Evolutionary conservation across 2,113 vertebrate species (phyloP), one percentile per base, ranked within the genome.

Genomic region (Datnioides undecimradiatus): DNA sequence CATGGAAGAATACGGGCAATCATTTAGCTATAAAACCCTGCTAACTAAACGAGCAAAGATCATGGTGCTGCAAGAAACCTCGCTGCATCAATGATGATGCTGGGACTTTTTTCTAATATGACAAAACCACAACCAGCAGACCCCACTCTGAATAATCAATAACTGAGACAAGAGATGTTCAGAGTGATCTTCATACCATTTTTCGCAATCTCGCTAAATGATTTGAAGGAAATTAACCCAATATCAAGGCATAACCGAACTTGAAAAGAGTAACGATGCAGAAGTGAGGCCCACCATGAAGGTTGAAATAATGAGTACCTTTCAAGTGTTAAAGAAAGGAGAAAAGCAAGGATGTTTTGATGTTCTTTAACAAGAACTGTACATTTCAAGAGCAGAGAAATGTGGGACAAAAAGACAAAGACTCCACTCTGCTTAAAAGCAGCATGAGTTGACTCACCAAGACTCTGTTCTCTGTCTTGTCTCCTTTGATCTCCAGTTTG

Each of bases 401-500:
- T 36, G 54, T 45, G 34, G 25, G 16, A 77, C n/a, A 69, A 27
- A 58, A 49, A 62, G 29, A 68, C 49, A 62, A 31, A 29, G 48
- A 34, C 29, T 34, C 25, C 19, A 25, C n/a, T 45, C 0, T 4
- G 51, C 23, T 33, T 66, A 58, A 65, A 55, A 80, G 66, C 75
- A 65, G 78, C 8, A 0, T 8, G 33, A 83, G 94, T 95, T 88
- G 97, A 94, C 97, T 97, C 92, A 99, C 98, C 97, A 99, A 65
- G 63, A 99, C 96, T 95, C 95, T 96, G 94, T 99, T 99, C 86
- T 99, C 98, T 64, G 97, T 95, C 95, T 96, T 97, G 93, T 99
- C 98, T 76, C 95, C 97, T 93, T 98, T 99, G 74, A 96, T 95
- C 94, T 99, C 98, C 93, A 99, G 90, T 81, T 97, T 99, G 69